Base-by-base conservation (phyloP, 2,113 vertebrate species). In the Taxidea taxus region DNA sequence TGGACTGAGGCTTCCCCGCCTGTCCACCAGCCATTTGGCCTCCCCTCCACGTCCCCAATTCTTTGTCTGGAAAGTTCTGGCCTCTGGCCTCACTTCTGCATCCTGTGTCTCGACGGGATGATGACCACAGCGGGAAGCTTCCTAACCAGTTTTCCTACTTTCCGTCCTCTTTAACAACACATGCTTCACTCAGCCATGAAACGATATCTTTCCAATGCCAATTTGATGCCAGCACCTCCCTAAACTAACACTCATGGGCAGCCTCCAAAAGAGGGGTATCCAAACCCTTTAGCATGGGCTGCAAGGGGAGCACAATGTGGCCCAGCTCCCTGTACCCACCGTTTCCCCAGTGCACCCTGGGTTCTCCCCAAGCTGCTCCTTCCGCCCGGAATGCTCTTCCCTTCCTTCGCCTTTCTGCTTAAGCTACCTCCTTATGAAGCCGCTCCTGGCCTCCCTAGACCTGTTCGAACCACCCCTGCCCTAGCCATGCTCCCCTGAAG, bases 291-390 rank as follows among this genome's bases (percentile, higher is more conserved):
- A 84, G 42, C 29, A 16, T 0, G 31, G 15, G 29, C 39, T 4
- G 4, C 15, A 47, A 49, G 62, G 51, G 0, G 7, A 74, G 25
- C 14, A 3, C 9, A 20, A 2, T 8, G 6, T 1, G 39, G 8
- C 15, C n/a, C 39, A 11, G 37, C 25, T 31, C 29, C 25, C 58
- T 23, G 2, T 11, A 11, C 18, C 29, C 39, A 37, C 13, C 1
- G 0, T 27, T 68, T 91, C 54, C 49, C 39, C 27, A 64, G 51
- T 11, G 70, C 47, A 20, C 25, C 14, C 92, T 83, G 39, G 11
- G 2, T 15, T 31, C 39, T 78, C 42, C 15, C 34, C 6, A 7
- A 44, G 11, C 49, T 12, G 23, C 42, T 74, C 47, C 37, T 84
- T 47, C 25, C 2, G 18, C 34, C 14, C 20, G 27, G 82, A 80